A percentile compares a stretch with the other conserved stretches of the same genome.
These are phyloP conservation scores for Cephus rjabovi DNA, from an alignment of 2,888 invertebrate species.

Conservation along the genomic window DNA sequence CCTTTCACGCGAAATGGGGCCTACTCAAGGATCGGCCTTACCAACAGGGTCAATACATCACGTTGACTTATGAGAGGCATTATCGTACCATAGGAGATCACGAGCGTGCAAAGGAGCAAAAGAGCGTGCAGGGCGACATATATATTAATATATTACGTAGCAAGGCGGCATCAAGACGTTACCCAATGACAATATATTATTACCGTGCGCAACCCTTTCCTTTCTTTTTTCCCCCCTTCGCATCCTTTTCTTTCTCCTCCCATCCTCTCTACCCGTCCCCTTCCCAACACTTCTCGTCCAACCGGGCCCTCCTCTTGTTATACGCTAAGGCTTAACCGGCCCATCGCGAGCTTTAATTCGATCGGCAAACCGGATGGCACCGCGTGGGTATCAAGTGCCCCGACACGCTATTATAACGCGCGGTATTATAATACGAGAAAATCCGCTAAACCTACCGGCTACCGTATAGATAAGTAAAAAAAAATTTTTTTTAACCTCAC, in stretches of 20 bases:
- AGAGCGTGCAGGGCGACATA: conserved; percentile 15
- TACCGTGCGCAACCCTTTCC: conserved; percentile 32
- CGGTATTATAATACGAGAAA: neutral
- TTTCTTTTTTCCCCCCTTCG: conserved; percentile 32
- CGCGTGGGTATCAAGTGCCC: conserved; percentile 19
- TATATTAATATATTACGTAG: conserved; percentile 50
- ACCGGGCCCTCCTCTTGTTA: conserved; percentile 23
- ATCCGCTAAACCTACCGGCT: neutral
- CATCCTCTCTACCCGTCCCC: conserved; percentile 16
- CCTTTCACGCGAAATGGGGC: neutral
- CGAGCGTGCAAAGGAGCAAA: neutral
- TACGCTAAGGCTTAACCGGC: conserved; percentile 36
- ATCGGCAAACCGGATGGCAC: conserved; percentile 27
- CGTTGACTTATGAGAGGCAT: conserved; percentile 59
- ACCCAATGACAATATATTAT: conserved; percentile 58
- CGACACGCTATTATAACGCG: neutral
- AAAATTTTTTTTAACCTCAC: neutral
- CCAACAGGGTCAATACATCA: conserved; percentile 47
- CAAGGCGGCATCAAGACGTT: conserved; percentile 50
- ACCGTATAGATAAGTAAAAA: neutral
- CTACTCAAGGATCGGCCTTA: neutral
- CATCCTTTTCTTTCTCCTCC: conserved; percentile 7
- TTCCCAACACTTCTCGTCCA: neutral
- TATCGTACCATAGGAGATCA: conserved; percentile 39
- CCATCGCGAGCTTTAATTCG: conserved; percentile 36